These are phyloP conservation scores for Vombatus ursinus DNA, from an alignment of 2,113 vertebrate species.

Conservation along the genomic window DNA sequence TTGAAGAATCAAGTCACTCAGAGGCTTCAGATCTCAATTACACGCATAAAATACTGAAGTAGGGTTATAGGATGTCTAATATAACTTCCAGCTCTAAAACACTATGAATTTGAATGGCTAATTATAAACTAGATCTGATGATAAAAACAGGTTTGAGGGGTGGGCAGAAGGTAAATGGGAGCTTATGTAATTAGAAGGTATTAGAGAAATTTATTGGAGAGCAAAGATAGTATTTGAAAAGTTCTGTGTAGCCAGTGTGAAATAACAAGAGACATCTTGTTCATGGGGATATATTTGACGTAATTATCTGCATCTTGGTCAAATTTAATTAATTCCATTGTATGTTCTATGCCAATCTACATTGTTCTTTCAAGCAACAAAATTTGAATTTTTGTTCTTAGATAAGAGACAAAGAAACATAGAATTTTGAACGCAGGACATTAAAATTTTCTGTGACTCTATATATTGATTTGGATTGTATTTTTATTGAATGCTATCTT, in stretches of 20 bases:
- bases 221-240: conserved; percentile 8
- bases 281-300: neutral
- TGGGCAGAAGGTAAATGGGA: neutral
- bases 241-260: neutral
- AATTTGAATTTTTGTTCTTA: conserved; percentile 12
- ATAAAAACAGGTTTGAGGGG: neutral
- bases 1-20: neutral
- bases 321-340: neutral
- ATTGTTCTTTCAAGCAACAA: neutral
- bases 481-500: too few relatives aligned
- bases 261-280: neutral
- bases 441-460: neutral
- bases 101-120: neutral
- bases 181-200: neutral
- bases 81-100: neutral
- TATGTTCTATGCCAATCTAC: neutral
- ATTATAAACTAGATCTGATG: neutral
- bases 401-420: neutral
- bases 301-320: neutral
- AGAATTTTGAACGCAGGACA: neutral
- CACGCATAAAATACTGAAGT: too few relatives aligned
- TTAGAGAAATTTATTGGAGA: neutral
- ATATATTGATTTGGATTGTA: too few relatives aligned
- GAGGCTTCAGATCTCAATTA: too few relatives aligned
- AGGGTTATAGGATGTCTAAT: neutral